Conservation (phyloP, 2,888 invertebrate species). For the Resseliella maxima region DNA sequence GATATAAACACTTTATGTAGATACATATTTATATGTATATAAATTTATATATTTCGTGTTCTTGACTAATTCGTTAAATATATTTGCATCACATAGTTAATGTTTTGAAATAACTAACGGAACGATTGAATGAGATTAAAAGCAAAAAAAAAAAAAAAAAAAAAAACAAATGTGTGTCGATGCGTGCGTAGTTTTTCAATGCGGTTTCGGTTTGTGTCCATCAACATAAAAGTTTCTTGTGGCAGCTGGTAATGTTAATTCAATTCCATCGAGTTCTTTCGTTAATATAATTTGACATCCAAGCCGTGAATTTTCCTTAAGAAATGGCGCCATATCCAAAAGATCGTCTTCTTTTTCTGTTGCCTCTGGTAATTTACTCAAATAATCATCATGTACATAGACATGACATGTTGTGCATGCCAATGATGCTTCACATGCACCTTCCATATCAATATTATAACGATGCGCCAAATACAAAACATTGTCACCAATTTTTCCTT, state of each 20-base stretch:
- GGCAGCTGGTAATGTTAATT: constrained; percentile 83
- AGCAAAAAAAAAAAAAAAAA: background rate
- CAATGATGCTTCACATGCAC: constrained; percentile 97
- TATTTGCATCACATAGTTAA: constrained; percentile 38
- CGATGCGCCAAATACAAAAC: constrained; percentile 93
- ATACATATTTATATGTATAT: too few species aligned
- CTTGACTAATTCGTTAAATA: constrained; percentile 31
- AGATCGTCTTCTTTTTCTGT: constrained; percentile 97
- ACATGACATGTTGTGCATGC: constrained; percentile 99
- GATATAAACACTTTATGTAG: background rate
- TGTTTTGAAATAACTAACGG: too few species aligned
- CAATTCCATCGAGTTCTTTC: constrained; percentile 89
- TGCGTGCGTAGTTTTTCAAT: constrained; percentile 69
- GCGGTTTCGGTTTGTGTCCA: constrained; percentile 94
- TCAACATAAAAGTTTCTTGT: constrained; percentile 98
- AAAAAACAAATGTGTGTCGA: background rate
- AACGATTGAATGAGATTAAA: too few species aligned
- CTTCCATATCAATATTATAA: constrained; percentile 94
- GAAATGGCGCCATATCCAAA: constrained; percentile 94
- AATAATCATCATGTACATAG: constrained; percentile 82
- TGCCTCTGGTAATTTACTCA: constrained; percentile 80
- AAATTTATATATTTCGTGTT: background rate
- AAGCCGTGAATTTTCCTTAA: constrained; percentile 94
- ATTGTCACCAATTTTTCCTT: constrained; percentile 97
- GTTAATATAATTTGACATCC: constrained; percentile 92